Evolutionary conservation across 2,113 vertebrate species (phyloP).

Genomic region (Chionomys nivalis): DNA sequence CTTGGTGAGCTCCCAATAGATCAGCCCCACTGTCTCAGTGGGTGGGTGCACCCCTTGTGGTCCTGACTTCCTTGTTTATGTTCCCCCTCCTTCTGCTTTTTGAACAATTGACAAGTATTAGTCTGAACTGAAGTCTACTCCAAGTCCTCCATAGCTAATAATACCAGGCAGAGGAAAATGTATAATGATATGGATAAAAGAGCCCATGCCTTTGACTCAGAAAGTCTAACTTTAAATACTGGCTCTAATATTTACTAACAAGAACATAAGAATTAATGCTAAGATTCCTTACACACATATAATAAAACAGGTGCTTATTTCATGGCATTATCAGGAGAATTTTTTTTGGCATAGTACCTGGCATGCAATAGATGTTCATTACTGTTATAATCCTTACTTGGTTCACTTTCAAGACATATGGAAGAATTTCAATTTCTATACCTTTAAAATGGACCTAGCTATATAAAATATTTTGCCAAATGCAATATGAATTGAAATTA

Average conservation of each 20-base stretch:
- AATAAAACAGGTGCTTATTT: not conserved
- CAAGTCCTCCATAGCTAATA: slow-evolving; percentile 23
- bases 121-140: not conserved
- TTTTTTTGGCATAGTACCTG: not conserved
- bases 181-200: not conserved
- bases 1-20: no score
- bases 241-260: slow-evolving; percentile 21
- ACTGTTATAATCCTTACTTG: not conserved
- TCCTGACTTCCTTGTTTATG: no score
- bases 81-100: no score
- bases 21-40: no score
- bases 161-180: not conserved
- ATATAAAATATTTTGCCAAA: not conserved
- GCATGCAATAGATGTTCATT: not conserved
- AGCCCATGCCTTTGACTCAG: not conserved
- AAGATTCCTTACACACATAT: not conserved
- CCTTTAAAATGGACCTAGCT: not conserved
- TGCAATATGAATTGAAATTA: not conserved
- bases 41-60: no score
- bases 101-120: slow-evolving; percentile 6
- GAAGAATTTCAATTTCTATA: not conserved
- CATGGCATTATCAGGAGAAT: not conserved
- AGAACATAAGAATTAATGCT: not conserved
- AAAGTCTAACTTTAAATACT: not conserved
- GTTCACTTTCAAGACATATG: not conserved